Base-by-base conservation (phyloP, 2,797 vertebrate species). In the Chelon labrosus region DNA sequence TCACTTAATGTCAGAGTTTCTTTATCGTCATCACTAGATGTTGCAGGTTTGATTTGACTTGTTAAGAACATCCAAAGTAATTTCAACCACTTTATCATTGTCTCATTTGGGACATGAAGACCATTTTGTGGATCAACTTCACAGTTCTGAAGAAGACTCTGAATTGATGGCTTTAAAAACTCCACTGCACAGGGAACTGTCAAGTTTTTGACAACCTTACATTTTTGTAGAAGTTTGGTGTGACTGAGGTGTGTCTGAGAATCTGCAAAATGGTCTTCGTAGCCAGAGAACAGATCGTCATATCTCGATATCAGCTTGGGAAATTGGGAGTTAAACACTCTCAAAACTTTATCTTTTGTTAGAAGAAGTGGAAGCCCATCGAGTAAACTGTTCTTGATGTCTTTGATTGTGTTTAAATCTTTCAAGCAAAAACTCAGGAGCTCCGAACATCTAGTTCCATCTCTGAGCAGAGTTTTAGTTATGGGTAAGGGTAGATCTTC, bases 311-410 rank as follows among this genome's bases (percentile, higher is more conserved):
- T 84, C 25, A 87, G 39, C 20, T 81, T 94, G 7, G 89, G 91
- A 53, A 72, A 80, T 11, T 81, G 25, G 2, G 76, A 78, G 63
- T 86, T 44, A 61, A 94, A 95, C 19, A 77, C 68, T 82, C 83
- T 86, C 63, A 95, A 74, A 71, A 91, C 42, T 27, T 90, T 79
- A 68, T 94, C 93, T 69, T 20, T 76, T 55, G 90, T 94, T 25
- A 95, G 93, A 54, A 95, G 94, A 78, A 95, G 92, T 20, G 94
- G 94, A 71, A 95, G 83, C 0, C 89, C 84, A 38, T 86, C 4
- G 0, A 92, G 49, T 3, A 19, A 44, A 22, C 53, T 1, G 0
- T 59, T 10, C 0, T 75, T 1, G 0, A 38, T 17, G 1, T 20
- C 2, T 0, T 63, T 37, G 51, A 27, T 1, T 0, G 41, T 11